These are phyloP conservation scores for Styela clava DNA, from an alignment of 23 tunicate species.

Conservation along the genomic window DNA sequence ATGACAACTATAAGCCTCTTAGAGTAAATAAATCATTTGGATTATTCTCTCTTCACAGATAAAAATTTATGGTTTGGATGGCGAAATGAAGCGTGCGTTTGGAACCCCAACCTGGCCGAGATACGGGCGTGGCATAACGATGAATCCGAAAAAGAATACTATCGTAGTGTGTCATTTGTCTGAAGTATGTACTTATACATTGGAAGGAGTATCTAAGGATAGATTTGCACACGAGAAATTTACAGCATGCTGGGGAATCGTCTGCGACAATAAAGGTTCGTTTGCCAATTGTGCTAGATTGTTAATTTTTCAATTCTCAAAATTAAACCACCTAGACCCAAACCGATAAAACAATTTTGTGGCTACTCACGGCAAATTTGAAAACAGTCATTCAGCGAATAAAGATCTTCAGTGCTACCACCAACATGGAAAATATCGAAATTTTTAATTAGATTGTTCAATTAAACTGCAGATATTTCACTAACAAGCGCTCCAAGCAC, in stretches of 20 bases:
- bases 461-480: too few species aligned
- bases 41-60: too few species aligned
- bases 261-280: slow-evolving; percentile 42
- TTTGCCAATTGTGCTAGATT: background rate
- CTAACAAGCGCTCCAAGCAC: too few species aligned
- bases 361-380: too few species aligned
- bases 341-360: too few species aligned
- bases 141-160: background rate
- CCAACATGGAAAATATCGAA: too few species aligned
- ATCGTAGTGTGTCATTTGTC: slow-evolving; percentile 45
- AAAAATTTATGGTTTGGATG: slow-evolving; percentile 12
- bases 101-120: slow-evolving; percentile 62
- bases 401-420: too few species aligned
- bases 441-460: too few species aligned
- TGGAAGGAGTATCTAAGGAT: slow-evolving; percentile 19
- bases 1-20: too few species aligned
- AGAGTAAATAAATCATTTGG: too few species aligned
- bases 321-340: too few species aligned
- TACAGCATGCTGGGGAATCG: slow-evolving; percentile 44
- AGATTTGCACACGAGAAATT: slow-evolving; percentile 26
- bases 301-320: background rate
- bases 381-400: too few species aligned
- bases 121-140: slow-evolving; percentile 41
- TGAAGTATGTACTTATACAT: slow-evolving; percentile 39
- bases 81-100: slow-evolving; percentile 14